Conservation (phyloP, 2,888 invertebrate species). For the Nysson spinosus region DNA sequence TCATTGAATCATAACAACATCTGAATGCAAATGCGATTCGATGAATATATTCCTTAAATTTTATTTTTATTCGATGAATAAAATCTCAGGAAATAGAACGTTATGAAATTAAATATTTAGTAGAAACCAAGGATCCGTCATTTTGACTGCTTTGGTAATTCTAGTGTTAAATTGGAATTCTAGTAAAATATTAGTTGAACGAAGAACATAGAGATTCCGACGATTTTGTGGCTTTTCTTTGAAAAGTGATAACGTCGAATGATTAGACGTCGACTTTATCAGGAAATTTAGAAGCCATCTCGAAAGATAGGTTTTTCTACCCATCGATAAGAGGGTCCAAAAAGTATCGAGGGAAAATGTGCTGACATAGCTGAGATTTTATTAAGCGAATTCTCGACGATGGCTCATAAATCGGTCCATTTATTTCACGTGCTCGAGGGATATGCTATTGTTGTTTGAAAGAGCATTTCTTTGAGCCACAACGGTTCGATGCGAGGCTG, state of each 20-base stretch:
- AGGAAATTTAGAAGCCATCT: background rate
- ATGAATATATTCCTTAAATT: too few relatives aligned
- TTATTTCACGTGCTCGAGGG: constrained; percentile 62
- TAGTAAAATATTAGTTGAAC: too few relatives aligned
- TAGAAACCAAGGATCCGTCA: background rate
- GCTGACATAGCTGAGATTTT: constrained; percentile 65
- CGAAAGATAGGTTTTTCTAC: constrained; percentile 1
- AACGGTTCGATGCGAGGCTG: constrained; percentile 8
- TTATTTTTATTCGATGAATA: too few relatives aligned
- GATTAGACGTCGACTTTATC: background rate
- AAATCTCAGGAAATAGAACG: too few relatives aligned
- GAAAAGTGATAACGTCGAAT: background rate
- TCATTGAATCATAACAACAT: too few relatives aligned
- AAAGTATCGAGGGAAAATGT: constrained; percentile 34
- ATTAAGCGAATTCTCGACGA: constrained; percentile 56
- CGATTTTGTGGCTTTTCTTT: too few relatives aligned
- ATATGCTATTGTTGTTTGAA: constrained; percentile 47
- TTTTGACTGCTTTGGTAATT: background rate
- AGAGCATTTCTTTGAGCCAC: constrained; percentile 36
- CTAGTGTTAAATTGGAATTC: too few relatives aligned
- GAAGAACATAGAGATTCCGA: too few relatives aligned
- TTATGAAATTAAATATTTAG: background rate
- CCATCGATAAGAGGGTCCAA: background rate
- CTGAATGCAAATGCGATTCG: too few relatives aligned
- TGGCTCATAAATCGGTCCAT: constrained; percentile 69